These are phyloP conservation scores for Tricholauxania praeusta DNA, from an alignment of 2,888 invertebrate species.

Conservation along the genomic window DNA sequence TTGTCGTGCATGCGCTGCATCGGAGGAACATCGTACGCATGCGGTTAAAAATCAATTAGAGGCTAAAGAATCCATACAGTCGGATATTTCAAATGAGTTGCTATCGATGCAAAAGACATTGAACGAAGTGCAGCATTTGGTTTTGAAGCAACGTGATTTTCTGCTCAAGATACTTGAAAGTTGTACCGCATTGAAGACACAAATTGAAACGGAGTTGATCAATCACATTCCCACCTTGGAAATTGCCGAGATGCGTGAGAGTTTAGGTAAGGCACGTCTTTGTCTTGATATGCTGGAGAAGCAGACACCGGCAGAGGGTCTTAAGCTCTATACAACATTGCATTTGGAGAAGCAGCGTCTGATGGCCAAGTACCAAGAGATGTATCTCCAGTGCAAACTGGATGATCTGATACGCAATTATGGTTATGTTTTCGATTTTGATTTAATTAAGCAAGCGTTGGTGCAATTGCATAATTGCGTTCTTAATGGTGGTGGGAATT, in stretches of 20 bases:
- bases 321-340: conserved; percentile 73
- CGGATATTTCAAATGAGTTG: conserved; percentile 76
- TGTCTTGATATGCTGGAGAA: conserved; percentile 73
- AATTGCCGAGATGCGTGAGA: conserved; percentile 75
- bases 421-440: conserved; percentile 76
- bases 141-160: conserved; percentile 79
- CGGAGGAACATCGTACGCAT: conserved; percentile 76
- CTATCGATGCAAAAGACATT: conserved; percentile 78
- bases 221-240: conserved; percentile 77
- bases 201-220: conserved; percentile 80
- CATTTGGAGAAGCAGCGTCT: conserved; percentile 76
- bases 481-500: conserved; percentile 44
- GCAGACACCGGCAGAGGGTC: conserved; percentile 72
- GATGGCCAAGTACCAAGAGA: conserved; percentile 77
- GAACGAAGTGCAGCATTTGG: conserved; percentile 78
- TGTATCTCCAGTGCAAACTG: conserved; percentile 78
- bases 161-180: conserved; percentile 80
- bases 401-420: conserved; percentile 79
- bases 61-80: conserved; percentile 76
- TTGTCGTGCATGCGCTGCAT: conserved; percentile 77
- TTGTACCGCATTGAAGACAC: conserved; percentile 79
- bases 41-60: conserved; percentile 77
- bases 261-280: conserved; percentile 73
- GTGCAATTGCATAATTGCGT: conserved; percentile 71
- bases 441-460: conserved; percentile 75